Evolutionary conservation across 2,888 invertebrate species (phyloP).

Genomic region (Cantharis rustica): DNA sequence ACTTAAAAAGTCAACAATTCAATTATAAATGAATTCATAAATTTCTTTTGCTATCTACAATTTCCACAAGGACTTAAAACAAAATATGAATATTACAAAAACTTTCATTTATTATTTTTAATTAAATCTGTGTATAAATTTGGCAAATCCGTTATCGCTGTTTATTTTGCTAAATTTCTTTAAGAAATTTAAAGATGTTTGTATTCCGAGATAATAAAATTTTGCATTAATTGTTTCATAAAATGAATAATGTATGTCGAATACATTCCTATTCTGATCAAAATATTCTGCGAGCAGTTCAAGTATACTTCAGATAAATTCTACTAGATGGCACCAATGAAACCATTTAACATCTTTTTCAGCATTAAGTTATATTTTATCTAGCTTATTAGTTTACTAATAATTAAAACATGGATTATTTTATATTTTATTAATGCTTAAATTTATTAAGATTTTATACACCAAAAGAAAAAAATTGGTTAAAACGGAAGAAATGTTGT

Average conservation of each 20-base stretch:
- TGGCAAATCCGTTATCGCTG: background rate
- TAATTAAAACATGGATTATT: too few relatives aligned
- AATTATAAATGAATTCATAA: background rate
- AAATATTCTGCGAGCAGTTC: background rate
- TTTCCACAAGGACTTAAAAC: background rate
- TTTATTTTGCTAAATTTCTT: background rate
- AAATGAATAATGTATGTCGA: background rate
- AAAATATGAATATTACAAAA: background rate
- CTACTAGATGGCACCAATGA: background rate
- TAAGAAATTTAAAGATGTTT: background rate
- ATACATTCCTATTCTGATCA: background rate
- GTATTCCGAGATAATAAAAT: background rate
- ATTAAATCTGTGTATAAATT: background rate
- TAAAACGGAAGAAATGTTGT: too few relatives aligned
- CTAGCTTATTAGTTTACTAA: background rate
- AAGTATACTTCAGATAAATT: background rate
- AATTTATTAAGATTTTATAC: too few relatives aligned
- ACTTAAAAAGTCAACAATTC: background rate
- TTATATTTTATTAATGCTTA: too few relatives aligned
- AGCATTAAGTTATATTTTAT: background rate
- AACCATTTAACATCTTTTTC: background rate
- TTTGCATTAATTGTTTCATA: background rate
- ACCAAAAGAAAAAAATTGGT: too few relatives aligned
- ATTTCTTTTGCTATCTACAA: background rate
- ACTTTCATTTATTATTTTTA: background rate